Evolutionary conservation across 2,888 invertebrate genomes (phyloP).

Genomic region (Zhengitettix transpicula): DNA sequence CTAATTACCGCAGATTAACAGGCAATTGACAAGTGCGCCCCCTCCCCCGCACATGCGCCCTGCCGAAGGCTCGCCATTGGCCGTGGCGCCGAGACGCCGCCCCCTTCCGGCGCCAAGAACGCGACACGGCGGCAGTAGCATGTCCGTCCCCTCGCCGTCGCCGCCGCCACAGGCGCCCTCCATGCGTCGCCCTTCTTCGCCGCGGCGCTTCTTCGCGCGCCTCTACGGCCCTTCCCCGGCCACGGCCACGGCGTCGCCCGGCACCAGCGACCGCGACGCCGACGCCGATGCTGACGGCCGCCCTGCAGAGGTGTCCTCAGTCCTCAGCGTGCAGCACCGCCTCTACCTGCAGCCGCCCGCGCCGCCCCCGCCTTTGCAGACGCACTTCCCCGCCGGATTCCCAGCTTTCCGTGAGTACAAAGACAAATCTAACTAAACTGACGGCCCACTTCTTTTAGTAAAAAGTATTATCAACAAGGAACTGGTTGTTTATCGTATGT

Average conservation of each 20-base stretch:
- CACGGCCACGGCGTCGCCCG: background rate
- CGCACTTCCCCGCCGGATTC: constrained; percentile 36
- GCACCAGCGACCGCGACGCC: background rate
- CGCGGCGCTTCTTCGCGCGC: constrained; percentile 62
- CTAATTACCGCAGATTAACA: too few relatives aligned
- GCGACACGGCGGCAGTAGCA: background rate
- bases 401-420: constrained; percentile 37
- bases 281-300: background rate
- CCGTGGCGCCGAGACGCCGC: background rate
- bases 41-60: too few relatives aligned
- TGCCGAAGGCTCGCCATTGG: background rate
- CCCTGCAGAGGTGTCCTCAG: background rate
- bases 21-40: too few relatives aligned
- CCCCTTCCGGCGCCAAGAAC: background rate
- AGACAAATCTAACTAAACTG: background rate
- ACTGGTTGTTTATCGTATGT: too few relatives aligned
- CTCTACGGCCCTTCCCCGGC: constrained; percentile 60
- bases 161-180: background rate
- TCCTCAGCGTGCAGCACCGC: constrained; percentile 27
- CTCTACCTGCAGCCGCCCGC: constrained; percentile 15
- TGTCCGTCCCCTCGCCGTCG: background rate
- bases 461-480: too few relatives aligned
- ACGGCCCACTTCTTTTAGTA: too few relatives aligned
- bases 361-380: background rate
- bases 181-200: constrained; percentile 44